Conservation (phyloP, 2,888 invertebrate genomes). For the Timema cristinae region DNA sequence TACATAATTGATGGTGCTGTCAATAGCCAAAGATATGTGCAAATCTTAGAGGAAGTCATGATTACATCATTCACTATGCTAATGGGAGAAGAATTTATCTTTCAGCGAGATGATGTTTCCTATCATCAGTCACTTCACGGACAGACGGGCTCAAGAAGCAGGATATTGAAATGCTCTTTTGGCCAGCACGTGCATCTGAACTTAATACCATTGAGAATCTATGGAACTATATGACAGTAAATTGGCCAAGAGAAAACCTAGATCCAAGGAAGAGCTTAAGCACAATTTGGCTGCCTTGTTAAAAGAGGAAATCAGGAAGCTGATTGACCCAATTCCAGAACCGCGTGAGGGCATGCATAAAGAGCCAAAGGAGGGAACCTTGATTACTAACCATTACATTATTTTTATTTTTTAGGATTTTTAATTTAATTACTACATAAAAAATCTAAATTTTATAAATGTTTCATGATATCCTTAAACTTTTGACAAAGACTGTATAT, state of each 20-base stretch:
- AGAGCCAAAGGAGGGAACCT: no score
- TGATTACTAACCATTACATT: no score
- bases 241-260: neutral
- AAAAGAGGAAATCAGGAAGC: neutral
- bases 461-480: no score
- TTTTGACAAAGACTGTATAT: no score
- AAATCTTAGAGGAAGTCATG: neutral
- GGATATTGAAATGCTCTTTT: neutral
- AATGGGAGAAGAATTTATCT: neutral
- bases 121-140: neutral
- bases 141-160: neutral
- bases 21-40: neutral
- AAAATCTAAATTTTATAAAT: no score
- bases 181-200: neutral
- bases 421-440: no score
- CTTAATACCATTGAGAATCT: neutral
- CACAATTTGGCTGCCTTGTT: neutral
- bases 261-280: neutral
- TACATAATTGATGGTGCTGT: neutral
- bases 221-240: neutral
- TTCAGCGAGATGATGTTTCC: neutral
- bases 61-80: neutral
- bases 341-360: no score
- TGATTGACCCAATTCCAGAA: neutral
- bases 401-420: no score